These are phyloP conservation scores for Nephrotoma appendiculata DNA, from an alignment of 2,888 invertebrate species.

Conservation along the genomic window DNA sequence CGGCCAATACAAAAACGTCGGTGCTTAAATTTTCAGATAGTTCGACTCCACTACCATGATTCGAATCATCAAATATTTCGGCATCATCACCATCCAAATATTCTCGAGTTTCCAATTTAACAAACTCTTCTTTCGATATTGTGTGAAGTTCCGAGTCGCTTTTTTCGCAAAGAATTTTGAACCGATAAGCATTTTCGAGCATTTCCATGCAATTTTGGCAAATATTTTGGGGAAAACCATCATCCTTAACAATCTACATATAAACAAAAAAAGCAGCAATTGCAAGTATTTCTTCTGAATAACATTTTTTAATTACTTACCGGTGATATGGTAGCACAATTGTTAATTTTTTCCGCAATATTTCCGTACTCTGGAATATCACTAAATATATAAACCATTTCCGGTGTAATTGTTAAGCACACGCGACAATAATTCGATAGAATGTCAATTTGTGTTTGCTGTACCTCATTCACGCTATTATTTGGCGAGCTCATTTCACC, in stretches of 20 bases:
- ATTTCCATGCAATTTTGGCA: slow-evolving; percentile 12
- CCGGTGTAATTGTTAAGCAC: slow-evolving; percentile 9
- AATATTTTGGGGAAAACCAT: slow-evolving; percentile 12
- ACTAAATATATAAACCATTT: slow-evolving; percentile 9
- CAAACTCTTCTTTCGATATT: background rate
- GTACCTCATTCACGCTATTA: background rate
- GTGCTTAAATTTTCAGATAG: background rate
- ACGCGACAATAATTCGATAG: slow-evolving; percentile 10
- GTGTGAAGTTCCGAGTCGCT: background rate
- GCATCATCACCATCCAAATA: background rate
- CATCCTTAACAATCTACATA: slow-evolving; percentile 10
- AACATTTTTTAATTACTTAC: background rate
- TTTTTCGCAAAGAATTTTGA: slow-evolving; percentile 12
- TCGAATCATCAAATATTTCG: background rate
- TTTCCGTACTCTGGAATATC: slow-evolving; percentile 5
- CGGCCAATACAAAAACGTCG: background rate
- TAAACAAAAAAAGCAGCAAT: background rate
- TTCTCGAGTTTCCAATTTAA: background rate
- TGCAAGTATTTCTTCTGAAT: background rate
- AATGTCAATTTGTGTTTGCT: background rate
- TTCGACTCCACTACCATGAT: background rate
- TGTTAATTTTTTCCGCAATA: slow-evolving; percentile 10
- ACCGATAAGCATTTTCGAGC: slow-evolving; percentile 12
- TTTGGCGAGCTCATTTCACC: background rate
- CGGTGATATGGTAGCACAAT: slow-evolving; percentile 11